These are phyloP conservation scores for Plebejus argus DNA, from an alignment of 2,888 invertebrate genomes.

Conservation along the genomic window DNA sequence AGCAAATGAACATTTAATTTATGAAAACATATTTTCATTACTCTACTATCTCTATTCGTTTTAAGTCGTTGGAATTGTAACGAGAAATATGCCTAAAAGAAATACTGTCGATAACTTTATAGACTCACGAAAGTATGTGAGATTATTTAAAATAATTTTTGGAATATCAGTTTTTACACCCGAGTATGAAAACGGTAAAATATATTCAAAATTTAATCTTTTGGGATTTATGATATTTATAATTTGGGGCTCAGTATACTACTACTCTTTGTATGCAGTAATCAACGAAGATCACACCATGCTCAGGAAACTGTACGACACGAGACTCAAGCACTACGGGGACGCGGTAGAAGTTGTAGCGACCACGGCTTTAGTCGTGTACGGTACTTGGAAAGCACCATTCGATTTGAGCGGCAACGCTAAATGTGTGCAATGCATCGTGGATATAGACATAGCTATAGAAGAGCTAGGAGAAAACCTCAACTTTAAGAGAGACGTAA, in stretches of 20 bases:
- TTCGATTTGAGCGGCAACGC: conserved; percentile 50
- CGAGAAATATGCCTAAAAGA: conserved; percentile 39
- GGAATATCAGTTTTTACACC: conserved; percentile 51
- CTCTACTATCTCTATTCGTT: background rate
- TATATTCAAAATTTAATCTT: conserved; percentile 46
- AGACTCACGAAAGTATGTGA: conserved; percentile 49
- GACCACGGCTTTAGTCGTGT: conserved; percentile 49
- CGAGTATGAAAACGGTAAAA: conserved; percentile 35
- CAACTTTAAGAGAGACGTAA: conserved; percentile 49
- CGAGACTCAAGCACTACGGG: conserved; percentile 60
- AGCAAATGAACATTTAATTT: background rate
- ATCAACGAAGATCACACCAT: conserved; percentile 56
- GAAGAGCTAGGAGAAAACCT: conserved; percentile 51
- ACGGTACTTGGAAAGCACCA: conserved; percentile 56
- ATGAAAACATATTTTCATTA: conserved; percentile 10
- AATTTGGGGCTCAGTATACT: conserved; percentile 50
- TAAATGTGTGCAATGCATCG: conserved; percentile 47
- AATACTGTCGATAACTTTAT: conserved; percentile 51
- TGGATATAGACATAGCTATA: conserved; percentile 54
- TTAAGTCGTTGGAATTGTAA: conserved; percentile 32
- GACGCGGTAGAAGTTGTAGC: conserved; percentile 56
- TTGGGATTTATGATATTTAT: conserved; percentile 49
- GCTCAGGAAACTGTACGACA: conserved; percentile 56
- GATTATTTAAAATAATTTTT: conserved; percentile 48
- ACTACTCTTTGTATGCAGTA: conserved; percentile 53